Percentiles rank a stretch among this genome's conserved stretches.
Conservation (phyloP, 1,140 invertebrate species). For the Drosophila pectinifera region DNA sequence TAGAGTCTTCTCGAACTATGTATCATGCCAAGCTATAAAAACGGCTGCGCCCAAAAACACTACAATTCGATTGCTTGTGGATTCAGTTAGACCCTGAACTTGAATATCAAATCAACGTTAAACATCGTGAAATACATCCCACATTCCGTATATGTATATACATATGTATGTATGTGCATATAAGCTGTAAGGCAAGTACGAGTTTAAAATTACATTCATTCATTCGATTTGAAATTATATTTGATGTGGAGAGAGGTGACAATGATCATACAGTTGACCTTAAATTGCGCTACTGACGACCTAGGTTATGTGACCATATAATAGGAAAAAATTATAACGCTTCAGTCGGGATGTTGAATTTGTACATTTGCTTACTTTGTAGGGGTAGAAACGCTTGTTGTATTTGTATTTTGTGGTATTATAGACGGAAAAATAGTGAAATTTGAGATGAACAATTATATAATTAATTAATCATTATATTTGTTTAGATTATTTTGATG, state of each 20-base stretch:
- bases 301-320: conserved; percentile 13
- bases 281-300: not conserved
- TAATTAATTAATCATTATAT: too few species aligned
- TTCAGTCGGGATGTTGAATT: too few species aligned
- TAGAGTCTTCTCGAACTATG: conserved; percentile 47
- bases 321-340: too few species aligned
- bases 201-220: conserved; percentile 24
- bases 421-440: too few species aligned
- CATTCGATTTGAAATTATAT: not conserved
- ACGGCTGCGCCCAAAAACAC: conserved; percentile 1
- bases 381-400: too few species aligned
- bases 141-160: conserved; percentile 15
- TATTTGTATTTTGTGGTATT: too few species aligned
- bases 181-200: conserved; percentile 17
- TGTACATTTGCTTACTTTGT: too few species aligned
- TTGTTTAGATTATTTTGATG: too few species aligned
- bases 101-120: conserved; percentile 20
- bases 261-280: conserved; percentile 9
- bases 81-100: conserved; percentile 60
- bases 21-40: conserved; percentile 20
- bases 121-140: conserved; percentile 11
- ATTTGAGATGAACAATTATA: too few species aligned
- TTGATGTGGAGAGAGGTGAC: not conserved
- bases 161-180: not conserved
- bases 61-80: conserved; percentile 15